These are phyloP conservation scores for Malacoraja senta DNA, from an alignment of 2,797 vertebrate species.

Conservation along the genomic window DNA sequence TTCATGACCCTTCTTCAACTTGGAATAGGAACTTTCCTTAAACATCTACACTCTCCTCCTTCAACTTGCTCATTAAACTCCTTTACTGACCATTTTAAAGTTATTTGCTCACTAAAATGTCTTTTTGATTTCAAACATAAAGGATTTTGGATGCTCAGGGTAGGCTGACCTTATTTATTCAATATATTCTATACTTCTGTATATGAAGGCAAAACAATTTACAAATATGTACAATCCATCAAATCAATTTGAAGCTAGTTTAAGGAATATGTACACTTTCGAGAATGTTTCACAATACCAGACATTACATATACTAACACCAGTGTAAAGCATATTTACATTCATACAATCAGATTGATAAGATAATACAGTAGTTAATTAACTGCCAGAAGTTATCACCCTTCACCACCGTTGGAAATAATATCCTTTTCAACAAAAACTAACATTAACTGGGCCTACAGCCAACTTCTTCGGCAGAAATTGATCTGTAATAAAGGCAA, in stretches of 20 bases:
- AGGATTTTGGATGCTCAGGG: neutral
- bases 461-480: neutral
- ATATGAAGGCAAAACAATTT: neutral
- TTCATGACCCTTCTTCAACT: too few species aligned
- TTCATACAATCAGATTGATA: neutral
- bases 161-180: neutral
- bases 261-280: neutral
- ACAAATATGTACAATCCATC: neutral
- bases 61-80: neutral
- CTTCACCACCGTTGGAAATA: neutral
- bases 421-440: neutral
- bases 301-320: neutral
- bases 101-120: neutral
- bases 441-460: neutral
- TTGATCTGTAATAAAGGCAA: neutral
- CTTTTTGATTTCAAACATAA: neutral
- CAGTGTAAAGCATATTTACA: neutral
- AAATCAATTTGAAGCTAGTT: neutral
- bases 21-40: neutral
- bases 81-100: neutral
- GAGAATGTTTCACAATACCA: neutral
- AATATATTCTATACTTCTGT: neutral
- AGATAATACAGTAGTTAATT: neutral
- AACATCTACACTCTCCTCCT: neutral
- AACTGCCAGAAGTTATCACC: neutral